Evolutionary conservation across 2,888 invertebrate genomes (phyloP), one percentile per base, ranked within the genome.

Genomic region (Prenolepis imparis): DNA sequence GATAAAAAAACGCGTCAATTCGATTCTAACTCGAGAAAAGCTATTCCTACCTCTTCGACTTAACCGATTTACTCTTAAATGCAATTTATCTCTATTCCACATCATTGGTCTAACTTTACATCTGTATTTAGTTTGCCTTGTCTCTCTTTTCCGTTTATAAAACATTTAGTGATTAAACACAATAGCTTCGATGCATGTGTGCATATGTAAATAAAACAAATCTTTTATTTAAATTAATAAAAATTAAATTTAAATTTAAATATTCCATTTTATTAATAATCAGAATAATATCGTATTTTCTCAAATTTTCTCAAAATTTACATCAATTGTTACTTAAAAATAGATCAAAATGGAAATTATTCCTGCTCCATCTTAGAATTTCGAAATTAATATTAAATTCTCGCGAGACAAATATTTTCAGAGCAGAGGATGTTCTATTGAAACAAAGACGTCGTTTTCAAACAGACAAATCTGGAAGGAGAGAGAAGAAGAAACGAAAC

Each of bases 1-100:
- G 52, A 74, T 61, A 41, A 70, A 36, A 32, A 44, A 78, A 21
- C 18, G 41, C n/a, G 39, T 57, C 21, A 44, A 44, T 70, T 80
- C 24, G 21, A 70, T 59, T 70, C 41, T 21, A 44, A 11, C 15
- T 5, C 21, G 32, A 24, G 9, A 41, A 44, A 9, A 64, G 32
- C 41, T 63, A 24, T 36, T 66, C 1, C 18, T 55, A 24, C 36
- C 18, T 36, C 18, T 36, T 63, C 15, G 36, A 48, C 32, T 39
- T 55, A 36, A 55, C 11, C 32, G 32, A 74, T 24, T 74, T 15
- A 48, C 24, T 28, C 48, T 48, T 32, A 18, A 64, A 52, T 48
- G 48, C 8, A 74, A 32, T 63, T 32, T 48, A 39, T 66, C 32
- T 75, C 12, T 39, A 9, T 28, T 39, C 57, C 18, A 52, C 5